A percentile compares a stretch with the other conserved stretches of the same genome.
Conservation (phyloP, 2,797 vertebrate genomes). For the Botia almorhae region DNA sequence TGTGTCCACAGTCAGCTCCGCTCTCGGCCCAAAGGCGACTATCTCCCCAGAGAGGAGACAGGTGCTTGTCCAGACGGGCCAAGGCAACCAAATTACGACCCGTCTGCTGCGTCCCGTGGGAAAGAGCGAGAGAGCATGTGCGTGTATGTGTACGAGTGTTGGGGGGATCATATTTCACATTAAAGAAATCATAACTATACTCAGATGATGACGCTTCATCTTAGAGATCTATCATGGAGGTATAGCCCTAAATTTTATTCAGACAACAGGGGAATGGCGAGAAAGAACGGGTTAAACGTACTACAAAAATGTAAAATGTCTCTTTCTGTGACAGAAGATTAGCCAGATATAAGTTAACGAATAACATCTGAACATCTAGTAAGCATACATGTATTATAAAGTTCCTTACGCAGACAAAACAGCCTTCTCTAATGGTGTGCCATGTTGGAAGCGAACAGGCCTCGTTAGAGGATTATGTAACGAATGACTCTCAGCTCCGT, state of each 20-base stretch:
- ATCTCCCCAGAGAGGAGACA: slow-evolving; percentile 92
- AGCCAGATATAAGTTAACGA: too few species aligned
- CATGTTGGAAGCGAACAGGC: slow-evolving; percentile 56
- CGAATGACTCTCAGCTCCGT: slow-evolving; percentile 38
- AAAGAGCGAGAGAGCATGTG: slow-evolving; percentile 64
- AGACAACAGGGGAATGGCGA: background rate
- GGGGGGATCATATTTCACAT: slow-evolving; percentile 8
- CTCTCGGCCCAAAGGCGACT: slow-evolving; percentile 78
- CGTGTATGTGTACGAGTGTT: slow-evolving; percentile 13
- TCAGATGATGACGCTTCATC: background rate
- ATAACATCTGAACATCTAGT: background rate
- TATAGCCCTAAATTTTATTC: background rate
- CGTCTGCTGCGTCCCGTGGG: slow-evolving; percentile 98
- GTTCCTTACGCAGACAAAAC: slow-evolving; percentile 40
- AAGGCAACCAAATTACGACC: slow-evolving; percentile 99
- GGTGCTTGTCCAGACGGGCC: slow-evolving; percentile 99
- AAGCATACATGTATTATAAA: background rate
- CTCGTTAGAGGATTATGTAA: slow-evolving; percentile 58
- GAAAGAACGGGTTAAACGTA: background rate
- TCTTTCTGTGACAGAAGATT: background rate
- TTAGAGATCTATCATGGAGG: background rate
- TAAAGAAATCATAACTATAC: slow-evolving; percentile 11
- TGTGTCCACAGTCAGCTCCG: slow-evolving; percentile 56
- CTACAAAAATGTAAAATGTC: background rate
- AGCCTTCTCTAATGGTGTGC: slow-evolving; percentile 32